Evolutionary conservation across 2,888 invertebrate genomes (phyloP).

Genomic region (Microctonus brassicae): DNA sequence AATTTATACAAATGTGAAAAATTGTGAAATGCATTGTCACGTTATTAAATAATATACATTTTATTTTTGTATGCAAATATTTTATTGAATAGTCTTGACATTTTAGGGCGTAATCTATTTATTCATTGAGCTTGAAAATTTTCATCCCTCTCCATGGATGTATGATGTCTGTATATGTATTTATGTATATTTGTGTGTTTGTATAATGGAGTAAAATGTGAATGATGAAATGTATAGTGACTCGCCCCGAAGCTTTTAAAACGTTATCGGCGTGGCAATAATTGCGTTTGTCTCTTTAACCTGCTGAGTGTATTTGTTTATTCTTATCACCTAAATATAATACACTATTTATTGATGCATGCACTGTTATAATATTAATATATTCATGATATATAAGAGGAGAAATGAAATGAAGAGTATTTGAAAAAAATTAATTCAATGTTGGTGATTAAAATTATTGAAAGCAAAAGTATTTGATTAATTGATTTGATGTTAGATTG

Average conservation of each 20-base stretch:
- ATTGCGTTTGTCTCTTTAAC: constrained; percentile 36
- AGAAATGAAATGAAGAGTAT: too few relatives aligned
- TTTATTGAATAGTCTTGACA: too few relatives aligned
- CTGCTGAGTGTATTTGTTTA: constrained; percentile 16
- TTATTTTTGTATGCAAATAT: too few relatives aligned
- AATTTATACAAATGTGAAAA: too few relatives aligned
- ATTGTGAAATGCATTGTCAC: too few relatives aligned
- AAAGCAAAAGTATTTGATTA: too few relatives aligned
- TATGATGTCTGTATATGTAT: constrained; percentile 1
- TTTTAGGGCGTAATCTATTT: constrained; percentile 43
- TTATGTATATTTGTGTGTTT: background rate
- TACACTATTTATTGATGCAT: background rate
- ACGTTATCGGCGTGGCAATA: constrained; percentile 40
- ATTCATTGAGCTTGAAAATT: constrained; percentile 42
- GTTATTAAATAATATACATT: too few relatives aligned
- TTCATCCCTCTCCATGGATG: too few relatives aligned
- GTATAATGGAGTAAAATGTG: background rate
- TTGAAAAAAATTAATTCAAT: too few relatives aligned
- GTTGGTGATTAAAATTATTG: too few relatives aligned
- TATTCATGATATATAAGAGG: too few relatives aligned
- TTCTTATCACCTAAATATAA: constrained; percentile 22
- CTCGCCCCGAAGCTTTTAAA: background rate
- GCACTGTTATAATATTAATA: background rate
- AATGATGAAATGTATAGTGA: background rate
- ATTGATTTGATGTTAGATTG: too few relatives aligned